Evolutionary conservation across 1,140 invertebrate genomes (phyloP).

Genomic region (Drosophila ambigua): DNA sequence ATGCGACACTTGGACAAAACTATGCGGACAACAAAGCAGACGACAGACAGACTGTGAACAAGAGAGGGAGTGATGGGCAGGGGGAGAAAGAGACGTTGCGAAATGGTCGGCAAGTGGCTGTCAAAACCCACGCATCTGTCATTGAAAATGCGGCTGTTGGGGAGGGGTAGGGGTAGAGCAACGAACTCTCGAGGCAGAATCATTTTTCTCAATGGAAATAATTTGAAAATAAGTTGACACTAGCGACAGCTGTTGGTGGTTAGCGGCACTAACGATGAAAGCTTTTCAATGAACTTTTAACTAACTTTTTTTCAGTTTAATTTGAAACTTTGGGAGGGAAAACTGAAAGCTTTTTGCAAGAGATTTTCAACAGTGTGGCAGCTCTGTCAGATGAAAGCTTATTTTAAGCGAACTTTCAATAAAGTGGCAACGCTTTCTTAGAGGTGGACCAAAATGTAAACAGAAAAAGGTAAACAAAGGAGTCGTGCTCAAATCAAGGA

Average conservation of each 20-base stretch:
- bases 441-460: too few relatives aligned
- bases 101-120: slow-evolving; percentile 55
- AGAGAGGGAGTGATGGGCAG: not conserved
- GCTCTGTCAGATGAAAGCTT: slow-evolving; percentile 1
- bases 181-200: slow-evolving; percentile 45
- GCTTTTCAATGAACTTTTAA: not conserved
- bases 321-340: not conserved
- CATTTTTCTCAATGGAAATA: slow-evolving; percentile 11
- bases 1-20: slow-evolving; percentile 18
- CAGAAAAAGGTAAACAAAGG: not conserved
- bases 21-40: slow-evolving; percentile 24
- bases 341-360: not conserved
- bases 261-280: not conserved
- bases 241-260: slow-evolving; percentile 21
- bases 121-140: slow-evolving; percentile 62
- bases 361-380: not conserved
- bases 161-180: slow-evolving; percentile 19
- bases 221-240: slow-evolving; percentile 13
- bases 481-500: too few relatives aligned
- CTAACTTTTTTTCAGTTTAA: too few relatives aligned
- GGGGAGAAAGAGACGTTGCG: not conserved
- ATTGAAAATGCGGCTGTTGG: slow-evolving; percentile 6
- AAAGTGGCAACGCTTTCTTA: too few relatives aligned
- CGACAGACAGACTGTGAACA: not conserved
- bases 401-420: not conserved